These are phyloP conservation scores for Pseudomyrmex pallidus DNA, from an alignment of 1,140 invertebrate genomes.

Conservation along the genomic window DNA sequence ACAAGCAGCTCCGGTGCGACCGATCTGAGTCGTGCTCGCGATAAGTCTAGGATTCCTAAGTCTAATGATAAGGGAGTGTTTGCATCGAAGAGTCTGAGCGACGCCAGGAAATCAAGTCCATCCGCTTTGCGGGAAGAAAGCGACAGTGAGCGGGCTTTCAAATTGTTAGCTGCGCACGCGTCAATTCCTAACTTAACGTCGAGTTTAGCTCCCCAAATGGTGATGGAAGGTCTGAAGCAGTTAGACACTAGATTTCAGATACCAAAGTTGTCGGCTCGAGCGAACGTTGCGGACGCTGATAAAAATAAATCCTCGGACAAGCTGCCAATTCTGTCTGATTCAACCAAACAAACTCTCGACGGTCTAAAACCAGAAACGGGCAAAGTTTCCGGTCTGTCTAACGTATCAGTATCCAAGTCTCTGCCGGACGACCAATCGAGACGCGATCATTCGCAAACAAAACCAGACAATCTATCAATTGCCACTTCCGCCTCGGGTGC, in stretches of 20 bases:
- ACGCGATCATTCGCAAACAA: slow-evolving; percentile 69
- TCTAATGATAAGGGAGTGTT: slow-evolving; percentile 88
- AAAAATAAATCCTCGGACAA: slow-evolving; percentile 75
- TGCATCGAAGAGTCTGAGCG: slow-evolving; percentile 85
- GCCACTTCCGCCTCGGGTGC: slow-evolving; percentile 30
- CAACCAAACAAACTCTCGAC: slow-evolving; percentile 65
- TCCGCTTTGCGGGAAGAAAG: slow-evolving; percentile 87
- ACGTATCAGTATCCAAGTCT: slow-evolving; percentile 49
- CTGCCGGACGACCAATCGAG: slow-evolving; percentile 68
- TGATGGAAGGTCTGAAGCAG: slow-evolving; percentile 91
- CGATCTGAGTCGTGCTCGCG: slow-evolving; percentile 87
- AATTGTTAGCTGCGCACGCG: slow-evolving; percentile 84
- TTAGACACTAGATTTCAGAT: slow-evolving; percentile 94
- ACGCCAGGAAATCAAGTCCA: slow-evolving; percentile 88
- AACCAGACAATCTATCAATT: slow-evolving; percentile 73
- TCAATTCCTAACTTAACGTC: slow-evolving; percentile 84
- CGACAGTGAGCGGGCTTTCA: slow-evolving; percentile 86
- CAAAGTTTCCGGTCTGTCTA: slow-evolving; percentile 70
- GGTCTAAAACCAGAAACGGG: slow-evolving; percentile 69
- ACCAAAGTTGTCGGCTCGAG: slow-evolving; percentile 90
- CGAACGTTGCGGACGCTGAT: slow-evolving; percentile 77
- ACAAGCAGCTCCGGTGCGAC: slow-evolving; percentile 82
- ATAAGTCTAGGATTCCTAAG: slow-evolving; percentile 85
- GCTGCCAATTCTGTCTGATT: slow-evolving; percentile 55
- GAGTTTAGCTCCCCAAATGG: slow-evolving; percentile 81